A percentile compares a stretch with the other conserved stretches of the same genome.
Evolutionary conservation across 1,140 invertebrate species (phyloP).

Genomic region (Drosophila murphyi): DNA sequence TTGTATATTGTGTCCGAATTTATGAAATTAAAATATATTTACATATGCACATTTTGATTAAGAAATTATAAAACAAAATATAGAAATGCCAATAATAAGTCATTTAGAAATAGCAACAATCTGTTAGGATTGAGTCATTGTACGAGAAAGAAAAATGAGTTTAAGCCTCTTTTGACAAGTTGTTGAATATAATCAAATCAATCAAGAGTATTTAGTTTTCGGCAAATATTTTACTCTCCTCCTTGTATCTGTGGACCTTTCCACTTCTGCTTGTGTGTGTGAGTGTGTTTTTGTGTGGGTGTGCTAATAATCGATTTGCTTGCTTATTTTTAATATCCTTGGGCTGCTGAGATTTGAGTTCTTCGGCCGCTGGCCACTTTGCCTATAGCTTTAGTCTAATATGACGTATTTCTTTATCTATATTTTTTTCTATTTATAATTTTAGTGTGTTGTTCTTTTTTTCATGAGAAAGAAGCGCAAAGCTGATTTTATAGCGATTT

Average conservation of each 20-base stretch:
- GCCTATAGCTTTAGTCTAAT: constrained; percentile 38
- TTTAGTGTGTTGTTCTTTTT: constrained; percentile 32
- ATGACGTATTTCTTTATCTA: constrained; percentile 55
- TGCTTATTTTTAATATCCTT: constrained; percentile 79
- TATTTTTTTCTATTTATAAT: constrained; percentile 35
- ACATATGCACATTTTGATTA: background rate
- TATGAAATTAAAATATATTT: background rate
- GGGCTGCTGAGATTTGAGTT: constrained; percentile 9
- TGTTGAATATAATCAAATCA: background rate
- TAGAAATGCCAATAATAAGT: too few relatives aligned
- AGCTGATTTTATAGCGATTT: constrained; percentile 70
- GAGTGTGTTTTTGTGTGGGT: constrained; percentile 23
- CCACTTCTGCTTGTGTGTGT: constrained; percentile 24
- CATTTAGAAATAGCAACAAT: too few relatives aligned
- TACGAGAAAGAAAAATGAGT: too few relatives aligned
- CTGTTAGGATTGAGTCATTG: too few relatives aligned
- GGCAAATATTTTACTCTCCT: background rate
- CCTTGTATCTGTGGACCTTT: constrained; percentile 36
- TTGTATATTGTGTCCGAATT: background rate
- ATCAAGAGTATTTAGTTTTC: background rate
- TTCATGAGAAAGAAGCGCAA: constrained; percentile 15
- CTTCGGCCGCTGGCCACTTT: constrained; percentile 4
- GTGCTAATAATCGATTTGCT: constrained; percentile 79
- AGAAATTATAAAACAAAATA: too few relatives aligned
- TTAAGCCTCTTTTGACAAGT: background rate